Evolutionary conservation across 2,888 invertebrate species (phyloP), one percentile per base, ranked within the genome.

Genomic region (Xestia xanthographa): DNA sequence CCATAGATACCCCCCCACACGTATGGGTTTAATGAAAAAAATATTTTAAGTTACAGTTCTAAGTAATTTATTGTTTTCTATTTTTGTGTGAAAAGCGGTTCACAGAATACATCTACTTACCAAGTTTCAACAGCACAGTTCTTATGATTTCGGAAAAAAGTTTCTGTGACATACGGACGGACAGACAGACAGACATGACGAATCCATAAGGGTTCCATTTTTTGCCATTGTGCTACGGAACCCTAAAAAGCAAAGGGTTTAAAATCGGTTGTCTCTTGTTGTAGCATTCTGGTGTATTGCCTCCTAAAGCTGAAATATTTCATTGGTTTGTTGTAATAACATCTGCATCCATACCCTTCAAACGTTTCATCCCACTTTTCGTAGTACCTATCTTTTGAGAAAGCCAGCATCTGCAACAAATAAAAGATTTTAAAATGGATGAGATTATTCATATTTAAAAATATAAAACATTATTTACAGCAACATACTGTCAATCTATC

Each of bases 361-460:
- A 41, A 11, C 26, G 12, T 41, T 63, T 41, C 63, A 41, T 41
- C 14, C 17, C n/a, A 63, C 14, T 41, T 62, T 6, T 41, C 14
- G 63, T 14, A 14, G 60, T 38, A 62, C n/a, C 12, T 20, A 6
- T 38, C 2, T 41, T 41, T 63, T 14, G 41, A n/a, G 41, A 41
- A 63, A 63, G 14, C 5, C 45, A 48, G 17, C 72, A 17, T 71
- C 73, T 73, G 73, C 0, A 73, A 73, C 72, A 73, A 73, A 34
- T 17, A 43, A 63, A 63, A 34, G 29, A 58, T 58, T 4, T 58
- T 1, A 29, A 58, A 29, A 29, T 26, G 26, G 26, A 14, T 56
- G 26, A 14, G 5, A 26, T 17, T 17, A 14, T 56, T 6, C 0
- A 58, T 26, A 26, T 29, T 17, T 3, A 56, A 26, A n/a, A 14